phyloP scores from a whole-genome alignment of 2,113 vertebrate species.

The Choloepus hoffmanni region DNA sequence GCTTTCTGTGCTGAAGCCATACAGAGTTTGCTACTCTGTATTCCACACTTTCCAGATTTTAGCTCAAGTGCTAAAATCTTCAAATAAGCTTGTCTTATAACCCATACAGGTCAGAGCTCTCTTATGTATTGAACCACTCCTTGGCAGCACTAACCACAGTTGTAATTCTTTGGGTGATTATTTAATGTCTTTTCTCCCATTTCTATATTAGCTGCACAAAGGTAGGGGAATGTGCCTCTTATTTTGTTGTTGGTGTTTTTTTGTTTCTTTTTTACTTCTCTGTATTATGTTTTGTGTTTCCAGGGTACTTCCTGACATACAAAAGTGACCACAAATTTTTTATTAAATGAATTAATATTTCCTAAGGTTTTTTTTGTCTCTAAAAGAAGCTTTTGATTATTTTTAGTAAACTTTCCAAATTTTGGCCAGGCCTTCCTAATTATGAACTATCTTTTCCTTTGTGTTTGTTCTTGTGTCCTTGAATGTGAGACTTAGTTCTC shows the following conservation, averaged over 20 bases:
- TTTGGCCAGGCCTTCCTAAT: conserved; percentile 25
- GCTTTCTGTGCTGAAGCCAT: neutral
- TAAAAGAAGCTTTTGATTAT: neutral
- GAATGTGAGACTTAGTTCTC: conserved; percentile 53
- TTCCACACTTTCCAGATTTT: neutral
- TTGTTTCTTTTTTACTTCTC: neutral
- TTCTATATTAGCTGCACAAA: neutral
- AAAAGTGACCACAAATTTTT: neutral
- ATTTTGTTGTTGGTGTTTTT: neutral
- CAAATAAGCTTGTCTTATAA: neutral
- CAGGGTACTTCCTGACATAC: neutral
- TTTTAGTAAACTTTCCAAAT: conserved; percentile 34
- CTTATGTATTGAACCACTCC: fast-evolving
- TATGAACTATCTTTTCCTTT: neutral
- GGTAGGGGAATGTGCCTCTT: neutral
- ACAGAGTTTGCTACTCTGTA: neutral
- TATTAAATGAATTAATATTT: conserved; percentile 19
- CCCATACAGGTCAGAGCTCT: neutral
- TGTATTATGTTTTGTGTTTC: neutral
- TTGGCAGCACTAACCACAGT: neutral
- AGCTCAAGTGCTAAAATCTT: neutral
- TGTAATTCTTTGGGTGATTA: neutral
- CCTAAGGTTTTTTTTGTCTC: neutral
- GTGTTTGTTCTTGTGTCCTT: conserved; percentile 49
- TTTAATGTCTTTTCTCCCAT: neutral